These are phyloP conservation scores for Gymnocephalus cernua DNA, from an alignment of 2,113 vertebrate species.

Conservation along the genomic window DNA sequence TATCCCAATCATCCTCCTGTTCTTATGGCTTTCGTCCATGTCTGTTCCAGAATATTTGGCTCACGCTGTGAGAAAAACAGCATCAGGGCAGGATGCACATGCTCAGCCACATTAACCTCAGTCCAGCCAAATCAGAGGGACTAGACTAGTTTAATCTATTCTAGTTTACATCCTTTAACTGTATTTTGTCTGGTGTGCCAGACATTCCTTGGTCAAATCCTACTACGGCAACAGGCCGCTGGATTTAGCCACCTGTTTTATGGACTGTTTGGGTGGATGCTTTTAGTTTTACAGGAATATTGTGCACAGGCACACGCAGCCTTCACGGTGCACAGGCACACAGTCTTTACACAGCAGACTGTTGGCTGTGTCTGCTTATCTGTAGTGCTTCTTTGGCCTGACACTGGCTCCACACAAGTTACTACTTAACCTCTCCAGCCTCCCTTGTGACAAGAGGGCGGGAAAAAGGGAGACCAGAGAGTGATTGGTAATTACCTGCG, in stretches of 20 bases:
- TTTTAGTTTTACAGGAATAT: conserved; percentile 70
- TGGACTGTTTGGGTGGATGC: conserved; percentile 70
- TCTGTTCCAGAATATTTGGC: conserved; percentile 40
- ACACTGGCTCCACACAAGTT: conserved; percentile 51
- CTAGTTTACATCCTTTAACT: conserved; percentile 52
- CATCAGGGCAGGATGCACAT: conserved; percentile 29
- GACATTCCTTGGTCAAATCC: conserved; percentile 69
- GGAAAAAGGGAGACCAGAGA: conserved; percentile 57
- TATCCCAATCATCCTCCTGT: conserved; percentile 40
- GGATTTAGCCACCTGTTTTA: conserved; percentile 79
- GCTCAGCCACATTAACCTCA: conserved; percentile 52
- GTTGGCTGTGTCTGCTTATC: conserved; percentile 46
- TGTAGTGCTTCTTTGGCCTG: conserved; percentile 31
- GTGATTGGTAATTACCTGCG: conserved; percentile 71
- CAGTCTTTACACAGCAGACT: conserved; percentile 50
- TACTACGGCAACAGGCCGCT: conserved; percentile 30
- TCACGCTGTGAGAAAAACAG: conserved; percentile 40
- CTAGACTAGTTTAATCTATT: conserved; percentile 60
- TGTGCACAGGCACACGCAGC: conserved; percentile 36
- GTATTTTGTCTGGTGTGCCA: conserved; percentile 57
- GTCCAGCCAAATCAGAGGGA: conserved; percentile 43
- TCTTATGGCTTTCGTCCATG: conserved; percentile 55
- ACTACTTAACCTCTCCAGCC: conserved; percentile 48
- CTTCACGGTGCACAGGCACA: conserved; percentile 47
- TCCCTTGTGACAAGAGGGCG: conserved; percentile 61